A percentile compares a stretch with the other conserved stretches of the same genome.
Conservation (phyloP, 2,113 vertebrate genomes). For the Malaclemys terrapin region DNA sequence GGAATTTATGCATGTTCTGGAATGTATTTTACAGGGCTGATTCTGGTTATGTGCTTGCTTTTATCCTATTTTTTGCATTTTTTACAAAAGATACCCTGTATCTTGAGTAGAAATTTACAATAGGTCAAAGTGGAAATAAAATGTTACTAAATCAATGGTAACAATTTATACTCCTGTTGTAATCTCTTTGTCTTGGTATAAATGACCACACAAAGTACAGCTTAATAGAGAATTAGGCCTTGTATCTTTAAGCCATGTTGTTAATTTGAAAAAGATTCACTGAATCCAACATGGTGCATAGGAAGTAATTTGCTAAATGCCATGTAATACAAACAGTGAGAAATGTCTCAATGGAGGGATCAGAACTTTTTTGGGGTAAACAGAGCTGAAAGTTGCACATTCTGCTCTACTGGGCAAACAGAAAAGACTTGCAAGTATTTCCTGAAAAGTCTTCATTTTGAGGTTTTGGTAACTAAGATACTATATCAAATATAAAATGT, state of each 20-base stretch:
- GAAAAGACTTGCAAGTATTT: background rate
- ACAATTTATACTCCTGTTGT: background rate
- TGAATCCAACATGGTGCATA: background rate
- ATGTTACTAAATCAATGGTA: background rate
- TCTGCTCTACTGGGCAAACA: background rate
- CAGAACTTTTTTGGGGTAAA: background rate
- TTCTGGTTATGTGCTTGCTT: background rate
- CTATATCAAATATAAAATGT: background rate
- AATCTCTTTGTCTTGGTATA: background rate
- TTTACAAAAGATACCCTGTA: background rate
- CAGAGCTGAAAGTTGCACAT: background rate
- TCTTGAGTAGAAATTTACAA: background rate
- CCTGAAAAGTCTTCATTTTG: background rate
- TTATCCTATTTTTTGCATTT: background rate
- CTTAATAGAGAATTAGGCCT: background rate
- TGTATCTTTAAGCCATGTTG: background rate
- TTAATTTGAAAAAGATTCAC: background rate
- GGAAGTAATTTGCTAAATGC: background rate
- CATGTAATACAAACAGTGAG: background rate
- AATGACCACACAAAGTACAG: background rate
- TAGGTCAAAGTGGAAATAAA: conserved; percentile 9
- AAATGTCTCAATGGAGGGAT: background rate
- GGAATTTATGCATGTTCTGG: background rate
- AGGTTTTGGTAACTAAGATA: background rate
- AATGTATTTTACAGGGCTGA: background rate